phyloP scores from a whole-genome alignment of 2,797 vertebrate genomes.

The Buphagus erythrorhynchus region DNA sequence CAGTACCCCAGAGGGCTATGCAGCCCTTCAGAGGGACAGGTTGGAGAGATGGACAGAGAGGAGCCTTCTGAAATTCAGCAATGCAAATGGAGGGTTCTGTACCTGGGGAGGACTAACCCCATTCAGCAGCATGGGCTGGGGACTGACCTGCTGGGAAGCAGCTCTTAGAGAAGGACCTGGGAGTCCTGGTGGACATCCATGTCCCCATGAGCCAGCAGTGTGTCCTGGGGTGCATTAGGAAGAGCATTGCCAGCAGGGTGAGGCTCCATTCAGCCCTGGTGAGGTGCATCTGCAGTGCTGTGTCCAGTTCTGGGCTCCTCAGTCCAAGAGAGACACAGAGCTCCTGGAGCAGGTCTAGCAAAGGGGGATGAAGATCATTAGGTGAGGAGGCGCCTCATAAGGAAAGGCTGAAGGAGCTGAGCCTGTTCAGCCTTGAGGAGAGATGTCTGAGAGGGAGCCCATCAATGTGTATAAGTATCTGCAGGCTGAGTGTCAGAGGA shows the following conservation, averaged over 20 bases:
- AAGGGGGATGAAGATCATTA: neutral
- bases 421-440: neutral
- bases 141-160: neutral
- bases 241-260: rapidly evolving
- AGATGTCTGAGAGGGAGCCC: neutral
- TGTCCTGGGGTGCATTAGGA: neutral
- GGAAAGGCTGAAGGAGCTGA: neutral
- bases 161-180: neutral
- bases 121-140: neutral
- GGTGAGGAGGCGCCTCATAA: neutral
- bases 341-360: neutral
- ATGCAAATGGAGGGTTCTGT: neutral
- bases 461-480: neutral
- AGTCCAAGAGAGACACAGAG: neutral
- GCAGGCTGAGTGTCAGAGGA: neutral
- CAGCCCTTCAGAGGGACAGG: neutral
- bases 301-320: neutral
- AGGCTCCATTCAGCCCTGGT: neutral
- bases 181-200: neutral
- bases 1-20: rapidly evolving
- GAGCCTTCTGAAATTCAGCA: neutral
- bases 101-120: rapidly evolving
- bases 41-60: neutral
- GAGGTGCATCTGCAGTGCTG: neutral
- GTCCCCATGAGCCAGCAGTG: neutral